A percentile compares a stretch with the other conserved stretches of the same genome.
These are phyloP conservation scores for Zaprionus ornatus DNA, from an alignment of 1,140 invertebrate genomes.

Conservation along the genomic window DNA sequence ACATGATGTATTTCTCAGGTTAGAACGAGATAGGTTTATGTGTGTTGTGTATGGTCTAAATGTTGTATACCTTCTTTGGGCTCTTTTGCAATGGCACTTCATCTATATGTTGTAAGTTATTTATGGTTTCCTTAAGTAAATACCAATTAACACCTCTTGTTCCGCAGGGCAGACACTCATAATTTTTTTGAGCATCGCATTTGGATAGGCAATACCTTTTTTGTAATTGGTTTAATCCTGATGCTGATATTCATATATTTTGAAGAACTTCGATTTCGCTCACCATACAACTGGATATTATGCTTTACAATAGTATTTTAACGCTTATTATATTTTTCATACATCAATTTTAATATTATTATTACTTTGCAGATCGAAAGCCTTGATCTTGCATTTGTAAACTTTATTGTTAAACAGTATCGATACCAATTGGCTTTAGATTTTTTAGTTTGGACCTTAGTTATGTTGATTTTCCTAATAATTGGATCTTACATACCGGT, in stretches of 20 bases:
- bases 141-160: background rate
- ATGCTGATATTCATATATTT: conserved; percentile 55
- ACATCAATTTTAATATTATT: background rate
- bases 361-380: conserved; percentile 36
- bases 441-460: conserved; percentile 33
- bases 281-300: conserved; percentile 53
- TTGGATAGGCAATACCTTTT: conserved; percentile 44
- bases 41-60: conserved; percentile 10
- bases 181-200: conserved; percentile 20
- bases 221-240: conserved; percentile 36
- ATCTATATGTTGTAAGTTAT: conserved; percentile 46
- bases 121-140: no score
- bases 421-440: conserved; percentile 34
- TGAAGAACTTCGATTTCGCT: conserved; percentile 46
- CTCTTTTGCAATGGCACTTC: conserved; percentile 35
- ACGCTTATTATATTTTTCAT: no score
- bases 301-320: conserved; percentile 45
- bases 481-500: conserved; percentile 46
- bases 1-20: conserved; percentile 8
- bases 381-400: conserved; percentile 37
- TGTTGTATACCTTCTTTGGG: background rate
- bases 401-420: conserved; percentile 38
- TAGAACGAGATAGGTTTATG: conserved; percentile 16
- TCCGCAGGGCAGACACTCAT: background rate
- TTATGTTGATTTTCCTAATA: conserved; percentile 33